phyloP scores from a whole-genome alignment of 2,888 invertebrate genomes.

The Oconnorella tubifera region DNA sequence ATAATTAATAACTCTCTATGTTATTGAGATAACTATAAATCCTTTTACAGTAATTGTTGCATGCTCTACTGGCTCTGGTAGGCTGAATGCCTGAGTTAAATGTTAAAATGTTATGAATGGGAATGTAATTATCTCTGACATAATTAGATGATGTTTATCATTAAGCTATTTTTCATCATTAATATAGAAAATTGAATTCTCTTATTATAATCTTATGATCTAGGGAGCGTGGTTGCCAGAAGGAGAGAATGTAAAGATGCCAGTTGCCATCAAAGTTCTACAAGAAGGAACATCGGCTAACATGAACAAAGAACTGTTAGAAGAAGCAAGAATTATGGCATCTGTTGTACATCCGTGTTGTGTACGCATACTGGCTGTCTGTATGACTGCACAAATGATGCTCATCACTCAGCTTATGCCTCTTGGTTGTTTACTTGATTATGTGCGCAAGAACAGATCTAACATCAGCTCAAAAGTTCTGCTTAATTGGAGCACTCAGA shows the following conservation, averaged over 20 bases:
- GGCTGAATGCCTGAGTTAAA: too few relatives aligned
- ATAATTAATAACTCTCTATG: too few relatives aligned
- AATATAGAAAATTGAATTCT: too few relatives aligned
- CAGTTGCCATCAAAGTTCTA: slow-evolving; percentile 97
- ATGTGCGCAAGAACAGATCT: slow-evolving; percentile 84
- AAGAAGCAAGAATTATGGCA: slow-evolving; percentile 97
- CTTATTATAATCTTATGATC: too few relatives aligned
- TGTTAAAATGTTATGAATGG: too few relatives aligned
- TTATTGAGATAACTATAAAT: too few relatives aligned
- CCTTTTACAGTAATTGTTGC: too few relatives aligned
- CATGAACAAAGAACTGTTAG: slow-evolving; percentile 83
- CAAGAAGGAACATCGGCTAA: slow-evolving; percentile 71
- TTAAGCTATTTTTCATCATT: too few relatives aligned
- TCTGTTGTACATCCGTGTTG: slow-evolving; percentile 92
- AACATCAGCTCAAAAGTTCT: slow-evolving; percentile 92
- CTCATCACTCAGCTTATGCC: slow-evolving; percentile 96
- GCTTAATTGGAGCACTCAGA: slow-evolving; percentile 96
- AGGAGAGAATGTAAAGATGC: slow-evolving; percentile 64
- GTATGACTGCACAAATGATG: slow-evolving; percentile 90
- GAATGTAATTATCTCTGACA: too few relatives aligned
- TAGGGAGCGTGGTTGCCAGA: slow-evolving; percentile 55
- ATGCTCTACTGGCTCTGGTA: too few relatives aligned
- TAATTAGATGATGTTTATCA: too few relatives aligned
- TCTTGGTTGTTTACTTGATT: slow-evolving; percentile 88
- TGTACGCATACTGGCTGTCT: slow-evolving; percentile 85